Evolutionary conservation across 1,140 invertebrate genomes (phyloP).

Genomic region (Daktulosphaira vitifoliae): DNA sequence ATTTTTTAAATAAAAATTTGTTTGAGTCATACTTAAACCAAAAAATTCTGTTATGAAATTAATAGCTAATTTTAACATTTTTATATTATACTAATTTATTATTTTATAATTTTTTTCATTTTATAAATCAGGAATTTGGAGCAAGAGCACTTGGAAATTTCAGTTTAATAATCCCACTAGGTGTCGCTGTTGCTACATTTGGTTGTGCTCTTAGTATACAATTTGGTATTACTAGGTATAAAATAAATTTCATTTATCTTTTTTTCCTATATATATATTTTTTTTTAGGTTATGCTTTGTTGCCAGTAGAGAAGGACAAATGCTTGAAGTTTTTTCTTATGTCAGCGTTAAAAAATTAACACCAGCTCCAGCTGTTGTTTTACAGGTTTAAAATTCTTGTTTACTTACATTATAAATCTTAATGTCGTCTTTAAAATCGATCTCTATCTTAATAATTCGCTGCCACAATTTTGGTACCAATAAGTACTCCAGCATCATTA

Average conservation of each 20-base stretch:
- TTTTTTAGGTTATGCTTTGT: conserved; percentile 71
- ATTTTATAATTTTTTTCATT: background rate
- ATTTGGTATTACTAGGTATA: conserved; percentile 59
- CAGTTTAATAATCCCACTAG: conserved; percentile 58
- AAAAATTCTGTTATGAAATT: no score
- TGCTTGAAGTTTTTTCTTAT: conserved; percentile 74
- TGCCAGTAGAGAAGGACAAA: conserved; percentile 78
- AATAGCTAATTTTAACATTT: no score
- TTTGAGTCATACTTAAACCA: no score
- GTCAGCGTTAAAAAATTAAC: conserved; percentile 70
- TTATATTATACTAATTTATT: no score
- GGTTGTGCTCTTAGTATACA: conserved; percentile 66
- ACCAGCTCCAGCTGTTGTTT: conserved; percentile 70
- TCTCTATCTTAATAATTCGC: no score
- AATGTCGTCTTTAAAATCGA: no score
- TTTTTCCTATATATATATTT: background rate
- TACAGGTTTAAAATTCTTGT: conserved; percentile 60
- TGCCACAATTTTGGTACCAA: no score
- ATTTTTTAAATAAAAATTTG: no score
- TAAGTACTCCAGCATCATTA: no score
- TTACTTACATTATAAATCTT: no score
- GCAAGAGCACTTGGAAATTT: conserved; percentile 52
- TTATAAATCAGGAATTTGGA: conserved; percentile 54
- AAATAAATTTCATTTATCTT: background rate
- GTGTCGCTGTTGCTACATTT: conserved; percentile 64